Percentiles rank a stretch among this genome's conserved stretches.
Conservation (phyloP, 2,888 invertebrate species). For the Drosophila hamatofila region DNA sequence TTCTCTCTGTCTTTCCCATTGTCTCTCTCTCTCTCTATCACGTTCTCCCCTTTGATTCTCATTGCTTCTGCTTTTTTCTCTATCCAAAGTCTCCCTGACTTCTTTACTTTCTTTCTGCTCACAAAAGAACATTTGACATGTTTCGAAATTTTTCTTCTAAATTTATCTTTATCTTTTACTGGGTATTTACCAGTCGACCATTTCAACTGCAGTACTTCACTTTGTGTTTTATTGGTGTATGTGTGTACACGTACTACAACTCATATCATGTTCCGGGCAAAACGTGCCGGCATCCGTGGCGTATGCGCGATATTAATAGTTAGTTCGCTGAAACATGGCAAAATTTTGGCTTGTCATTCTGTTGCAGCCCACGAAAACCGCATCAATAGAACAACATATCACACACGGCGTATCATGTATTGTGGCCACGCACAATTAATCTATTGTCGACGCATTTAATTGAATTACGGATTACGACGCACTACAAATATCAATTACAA, state of each 20-base stretch:
- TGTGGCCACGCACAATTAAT: constrained; percentile 68
- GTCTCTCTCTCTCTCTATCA: neutral
- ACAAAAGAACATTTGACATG: no score
- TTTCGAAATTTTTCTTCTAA: neutral
- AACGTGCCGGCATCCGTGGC: constrained; percentile 68
- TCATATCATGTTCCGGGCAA: constrained; percentile 58
- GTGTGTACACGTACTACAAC: constrained; percentile 55
- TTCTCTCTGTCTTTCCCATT: no score
- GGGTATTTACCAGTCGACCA: neutral
- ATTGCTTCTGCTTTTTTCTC: neutral
- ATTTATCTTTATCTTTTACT: neutral
- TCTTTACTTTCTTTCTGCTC: no score
- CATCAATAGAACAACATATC: constrained; percentile 8
- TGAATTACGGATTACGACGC: constrained; percentile 65
- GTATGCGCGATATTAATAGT: constrained; percentile 66
- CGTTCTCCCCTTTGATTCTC: neutral
- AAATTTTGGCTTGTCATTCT: constrained; percentile 68
- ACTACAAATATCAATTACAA: constrained; percentile 75
- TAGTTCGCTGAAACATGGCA: constrained; percentile 23
- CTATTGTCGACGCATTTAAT: constrained; percentile 73
- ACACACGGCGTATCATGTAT: constrained; percentile 8
- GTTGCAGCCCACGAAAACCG: constrained; percentile 52
- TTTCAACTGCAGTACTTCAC: neutral
- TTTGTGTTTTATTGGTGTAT: constrained; percentile 7
- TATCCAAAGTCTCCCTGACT: neutral